These are phyloP conservation scores for Lanistes nyassanus DNA, from an alignment of 1,140 invertebrate genomes.

Conservation along the genomic window DNA sequence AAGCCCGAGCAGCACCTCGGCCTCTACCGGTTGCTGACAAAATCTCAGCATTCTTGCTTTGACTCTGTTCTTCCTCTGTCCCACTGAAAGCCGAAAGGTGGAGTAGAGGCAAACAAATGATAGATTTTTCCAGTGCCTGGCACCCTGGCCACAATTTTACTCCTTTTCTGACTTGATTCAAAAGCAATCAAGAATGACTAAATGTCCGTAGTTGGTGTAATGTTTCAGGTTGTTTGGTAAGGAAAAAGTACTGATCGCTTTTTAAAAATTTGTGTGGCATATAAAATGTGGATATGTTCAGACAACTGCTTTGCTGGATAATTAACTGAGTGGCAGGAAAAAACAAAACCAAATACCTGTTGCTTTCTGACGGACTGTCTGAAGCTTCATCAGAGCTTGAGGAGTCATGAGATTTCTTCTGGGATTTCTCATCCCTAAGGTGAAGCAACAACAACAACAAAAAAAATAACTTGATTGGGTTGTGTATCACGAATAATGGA, in stretches of 20 bases:
- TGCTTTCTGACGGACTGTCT: conserved; percentile 35
- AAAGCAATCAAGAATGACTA: too few species aligned
- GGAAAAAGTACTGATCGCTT: too few species aligned
- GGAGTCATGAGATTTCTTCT: conserved; percentile 37
- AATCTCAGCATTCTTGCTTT: neutral
- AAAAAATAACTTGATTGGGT: neutral
- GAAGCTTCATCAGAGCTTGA: conserved; percentile 40
- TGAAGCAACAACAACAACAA: neutral
- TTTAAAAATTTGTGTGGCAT: too few species aligned
- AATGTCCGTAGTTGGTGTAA: too few species aligned
- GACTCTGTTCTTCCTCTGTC: neutral
- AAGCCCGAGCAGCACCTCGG: conserved; percentile 1
- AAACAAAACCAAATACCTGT: conserved; percentile 32
- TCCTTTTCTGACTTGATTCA: too few species aligned
- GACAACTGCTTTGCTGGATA: too few species aligned
- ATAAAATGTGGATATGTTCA: too few species aligned
- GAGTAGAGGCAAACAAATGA: neutral
- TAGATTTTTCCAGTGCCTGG: too few species aligned
- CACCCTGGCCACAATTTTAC: too few species aligned
- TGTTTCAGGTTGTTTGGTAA: too few species aligned
- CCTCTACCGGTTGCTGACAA: neutral
- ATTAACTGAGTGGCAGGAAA: too few species aligned
- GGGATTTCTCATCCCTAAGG: conserved; percentile 37
- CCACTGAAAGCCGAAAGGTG: conserved; percentile 5
- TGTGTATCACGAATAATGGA: too few species aligned